Conservation (phyloP, 2,888 invertebrate genomes). For the Aethes cnicana region DNA sequence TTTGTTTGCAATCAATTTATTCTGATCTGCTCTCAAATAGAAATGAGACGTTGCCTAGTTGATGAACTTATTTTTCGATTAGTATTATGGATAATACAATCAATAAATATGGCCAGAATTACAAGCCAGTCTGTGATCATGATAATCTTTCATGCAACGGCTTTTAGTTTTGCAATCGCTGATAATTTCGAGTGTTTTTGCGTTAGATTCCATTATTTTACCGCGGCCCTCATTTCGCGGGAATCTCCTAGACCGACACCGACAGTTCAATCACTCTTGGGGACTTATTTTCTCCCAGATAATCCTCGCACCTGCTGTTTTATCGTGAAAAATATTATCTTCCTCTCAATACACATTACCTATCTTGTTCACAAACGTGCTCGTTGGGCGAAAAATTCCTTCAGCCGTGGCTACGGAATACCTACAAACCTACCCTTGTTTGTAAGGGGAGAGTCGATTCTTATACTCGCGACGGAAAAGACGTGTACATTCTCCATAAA, state of each 20-base stretch:
- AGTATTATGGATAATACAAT: neutral
- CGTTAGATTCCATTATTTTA: constrained; percentile 16
- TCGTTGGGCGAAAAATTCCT: neutral
- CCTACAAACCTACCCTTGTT: too few relatives aligned
- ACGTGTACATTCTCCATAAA: too few relatives aligned
- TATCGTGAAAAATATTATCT: constrained; percentile 26
- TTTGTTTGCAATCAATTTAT: constrained; percentile 23
- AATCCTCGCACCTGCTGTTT: constrained; percentile 29
- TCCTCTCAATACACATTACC: constrained; percentile 18
- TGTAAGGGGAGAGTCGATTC: too few relatives aligned
- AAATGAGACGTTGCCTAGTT: constrained; percentile 2
- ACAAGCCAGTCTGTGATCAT: too few relatives aligned
- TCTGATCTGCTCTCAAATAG: constrained; percentile 4
- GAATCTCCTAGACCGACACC: constrained; percentile 20
- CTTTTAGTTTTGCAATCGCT: neutral
- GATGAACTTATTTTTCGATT: neutral
- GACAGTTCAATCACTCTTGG: constrained; percentile 28
- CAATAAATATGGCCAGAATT: too few relatives aligned
- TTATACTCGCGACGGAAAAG: too few relatives aligned
- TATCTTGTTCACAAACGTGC: constrained; percentile 1
- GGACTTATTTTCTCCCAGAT: constrained; percentile 28
- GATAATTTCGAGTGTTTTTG: neutral
- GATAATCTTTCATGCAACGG: too few relatives aligned
- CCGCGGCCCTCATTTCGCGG: constrained; percentile 17
- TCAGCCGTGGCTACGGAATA: neutral